Evolutionary conservation across 2,113 vertebrate species (phyloP).

Genomic region (Tinamus guttatus): DNA sequence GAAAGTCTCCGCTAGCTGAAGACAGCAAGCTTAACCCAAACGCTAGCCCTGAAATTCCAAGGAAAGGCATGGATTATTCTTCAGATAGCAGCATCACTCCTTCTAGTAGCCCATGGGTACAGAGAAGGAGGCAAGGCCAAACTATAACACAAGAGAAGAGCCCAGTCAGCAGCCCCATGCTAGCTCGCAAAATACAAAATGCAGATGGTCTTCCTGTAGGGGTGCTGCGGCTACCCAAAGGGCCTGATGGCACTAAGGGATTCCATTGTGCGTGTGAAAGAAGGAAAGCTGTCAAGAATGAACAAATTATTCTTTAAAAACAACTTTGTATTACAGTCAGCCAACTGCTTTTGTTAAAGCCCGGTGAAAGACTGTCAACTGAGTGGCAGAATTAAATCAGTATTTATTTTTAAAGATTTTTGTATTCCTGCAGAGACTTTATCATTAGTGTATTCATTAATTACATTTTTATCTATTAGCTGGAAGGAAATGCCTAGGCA

Average conservation of each 20-base stretch:
- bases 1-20: conserved; percentile 87
- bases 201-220: conserved; percentile 89
- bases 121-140: conserved; percentile 88
- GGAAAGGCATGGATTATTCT: conserved; percentile 89
- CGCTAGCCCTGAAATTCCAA: conserved; percentile 77
- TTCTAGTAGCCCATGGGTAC: conserved; percentile 96
- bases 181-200: conserved; percentile 88
- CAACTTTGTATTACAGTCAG: neutral
- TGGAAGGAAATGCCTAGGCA: neutral
- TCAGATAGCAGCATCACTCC: conserved; percentile 95
- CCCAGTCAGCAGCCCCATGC: conserved; percentile 87
- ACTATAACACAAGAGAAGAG: conserved; percentile 89
- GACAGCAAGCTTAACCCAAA: conserved; percentile 81
- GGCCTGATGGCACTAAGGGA: conserved; percentile 92
- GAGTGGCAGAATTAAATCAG: conserved; percentile 67
- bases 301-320: neutral
- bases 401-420: conserved; percentile 67
- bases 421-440: conserved; percentile 52
- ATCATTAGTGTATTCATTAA: conserved; percentile 9
- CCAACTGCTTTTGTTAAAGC: neutral
- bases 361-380: conserved; percentile 6
- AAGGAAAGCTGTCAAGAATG: conserved; percentile 60
- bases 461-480: neutral
- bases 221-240: conserved; percentile 89
- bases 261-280: conserved; percentile 86